phyloP scores from a whole-genome alignment of 2,797 vertebrate species.

The Stomatorhinus walkeri region DNA sequence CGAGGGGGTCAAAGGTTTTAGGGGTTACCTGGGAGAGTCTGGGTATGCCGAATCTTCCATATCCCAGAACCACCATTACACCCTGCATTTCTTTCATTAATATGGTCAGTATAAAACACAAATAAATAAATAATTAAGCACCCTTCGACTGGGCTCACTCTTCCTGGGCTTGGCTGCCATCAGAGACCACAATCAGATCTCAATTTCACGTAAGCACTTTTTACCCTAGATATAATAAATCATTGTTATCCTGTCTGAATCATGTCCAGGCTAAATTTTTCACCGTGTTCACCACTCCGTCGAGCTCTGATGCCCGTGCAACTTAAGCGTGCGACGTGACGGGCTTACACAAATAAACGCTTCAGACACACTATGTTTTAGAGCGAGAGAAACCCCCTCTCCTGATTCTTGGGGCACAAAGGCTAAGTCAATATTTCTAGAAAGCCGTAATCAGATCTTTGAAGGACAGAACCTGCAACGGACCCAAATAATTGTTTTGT shows the following conservation, averaged over 20 bases:
- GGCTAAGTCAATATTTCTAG: slow-evolving; percentile 29
- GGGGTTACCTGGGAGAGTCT: neutral
- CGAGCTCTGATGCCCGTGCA: neutral
- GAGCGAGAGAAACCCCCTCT: slow-evolving; percentile 16
- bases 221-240: slow-evolving; percentile 27
- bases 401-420: slow-evolving; percentile 17
- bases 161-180: neutral
- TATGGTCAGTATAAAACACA: slow-evolving; percentile 19
- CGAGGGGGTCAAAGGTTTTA: neutral
- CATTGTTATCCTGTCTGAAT: slow-evolving; percentile 25
- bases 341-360: slow-evolving; percentile 19
- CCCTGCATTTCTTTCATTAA: slow-evolving; percentile 12
- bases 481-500: slow-evolving; percentile 18
- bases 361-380: neutral
- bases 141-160: slow-evolving; percentile 15
- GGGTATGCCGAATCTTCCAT: neutral
- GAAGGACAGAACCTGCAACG: slow-evolving; percentile 3
- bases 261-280: slow-evolving; percentile 15
- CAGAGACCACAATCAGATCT: slow-evolving; percentile 20
- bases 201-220: slow-evolving; percentile 23
- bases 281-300: neutral
- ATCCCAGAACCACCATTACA: neutral
- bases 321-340: slow-evolving; percentile 1
- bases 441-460: slow-evolving; percentile 23
- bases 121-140: slow-evolving; percentile 24